A percentile compares a stretch with the other conserved stretches of the same genome.
These are phyloP conservation scores for Orthosia gothica DNA, from an alignment of 2,888 invertebrate genomes.

Conservation along the genomic window DNA sequence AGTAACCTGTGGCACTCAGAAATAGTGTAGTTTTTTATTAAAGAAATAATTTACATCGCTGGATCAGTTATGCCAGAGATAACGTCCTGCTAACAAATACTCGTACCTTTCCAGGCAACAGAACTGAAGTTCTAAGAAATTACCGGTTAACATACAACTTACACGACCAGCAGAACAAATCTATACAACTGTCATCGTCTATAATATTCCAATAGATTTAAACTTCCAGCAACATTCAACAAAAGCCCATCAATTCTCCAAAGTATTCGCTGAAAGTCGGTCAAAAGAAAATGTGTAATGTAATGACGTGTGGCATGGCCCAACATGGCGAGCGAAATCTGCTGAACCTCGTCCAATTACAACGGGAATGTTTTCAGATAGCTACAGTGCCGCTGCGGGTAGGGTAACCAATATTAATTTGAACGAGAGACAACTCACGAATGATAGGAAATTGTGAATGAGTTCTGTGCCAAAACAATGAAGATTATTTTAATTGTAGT, in stretches of 20 bases:
- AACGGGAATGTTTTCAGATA: conserved; percentile 62
- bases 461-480: too few species aligned
- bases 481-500: too few species aligned
- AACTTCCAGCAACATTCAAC: neutral
- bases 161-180: too few species aligned
- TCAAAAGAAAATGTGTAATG: conserved; percentile 54
- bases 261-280: conserved; percentile 12
- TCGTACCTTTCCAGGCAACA: too few species aligned
- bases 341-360: conserved; percentile 65
- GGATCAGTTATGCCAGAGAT: too few species aligned
- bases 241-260: neutral
- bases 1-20: too few species aligned
- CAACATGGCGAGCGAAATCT: conserved; percentile 37
- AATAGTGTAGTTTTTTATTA: too few species aligned
- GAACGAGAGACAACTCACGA: neutral
- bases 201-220: neutral
- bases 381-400: conserved; percentile 36
- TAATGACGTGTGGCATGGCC: conserved; percentile 60
- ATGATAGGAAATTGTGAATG: neutral
- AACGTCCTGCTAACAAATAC: too few species aligned
- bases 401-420: conserved; percentile 20
- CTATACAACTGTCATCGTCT: neutral
- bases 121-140: too few species aligned
- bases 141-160: too few species aligned
- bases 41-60: too few species aligned